These are phyloP conservation scores for Fopius arisanus DNA, from an alignment of 1,140 invertebrate genomes.

Conservation along the genomic window DNA sequence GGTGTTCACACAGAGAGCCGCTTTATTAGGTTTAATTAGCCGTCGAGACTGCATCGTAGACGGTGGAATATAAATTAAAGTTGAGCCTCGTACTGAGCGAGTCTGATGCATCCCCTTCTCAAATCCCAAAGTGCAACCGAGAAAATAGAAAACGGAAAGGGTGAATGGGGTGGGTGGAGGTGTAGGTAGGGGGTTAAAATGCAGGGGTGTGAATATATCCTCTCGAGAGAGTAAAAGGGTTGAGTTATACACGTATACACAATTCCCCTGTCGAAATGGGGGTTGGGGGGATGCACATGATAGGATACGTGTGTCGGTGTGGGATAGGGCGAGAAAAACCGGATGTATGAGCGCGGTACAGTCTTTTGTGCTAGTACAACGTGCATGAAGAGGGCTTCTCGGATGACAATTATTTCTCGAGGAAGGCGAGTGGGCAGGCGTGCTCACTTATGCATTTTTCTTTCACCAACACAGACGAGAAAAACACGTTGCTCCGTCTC, in stretches of 20 bases:
- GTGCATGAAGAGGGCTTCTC: slow-evolving; percentile 40
- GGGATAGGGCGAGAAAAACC: slow-evolving; percentile 17
- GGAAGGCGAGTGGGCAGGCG: slow-evolving; percentile 32
- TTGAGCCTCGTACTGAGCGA: not conserved
- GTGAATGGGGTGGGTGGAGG: no score
- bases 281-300: not conserved
- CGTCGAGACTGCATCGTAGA: slow-evolving; percentile 2
- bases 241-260: slow-evolving; percentile 6
- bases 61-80: slow-evolving; percentile 4
- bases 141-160: not conserved
- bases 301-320: slow-evolving; percentile 3
- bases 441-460: slow-evolving; percentile 21
- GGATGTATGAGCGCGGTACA: slow-evolving; percentile 19
- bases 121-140: not conserved
- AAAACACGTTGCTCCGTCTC: slow-evolving; percentile 13
- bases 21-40: slow-evolving; percentile 3
- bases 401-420: slow-evolving; percentile 53
- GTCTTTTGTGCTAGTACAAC: slow-evolving; percentile 12
- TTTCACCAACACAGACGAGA: not conserved
- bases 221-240: slow-evolving; percentile 10
- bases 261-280: not conserved
- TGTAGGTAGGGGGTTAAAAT: not conserved
- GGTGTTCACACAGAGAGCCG: not conserved
- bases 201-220: slow-evolving; percentile 5
- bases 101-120: not conserved